phyloP scores from a whole-genome alignment of 2,888 invertebrate species.

The Andrena camellia region DNA sequence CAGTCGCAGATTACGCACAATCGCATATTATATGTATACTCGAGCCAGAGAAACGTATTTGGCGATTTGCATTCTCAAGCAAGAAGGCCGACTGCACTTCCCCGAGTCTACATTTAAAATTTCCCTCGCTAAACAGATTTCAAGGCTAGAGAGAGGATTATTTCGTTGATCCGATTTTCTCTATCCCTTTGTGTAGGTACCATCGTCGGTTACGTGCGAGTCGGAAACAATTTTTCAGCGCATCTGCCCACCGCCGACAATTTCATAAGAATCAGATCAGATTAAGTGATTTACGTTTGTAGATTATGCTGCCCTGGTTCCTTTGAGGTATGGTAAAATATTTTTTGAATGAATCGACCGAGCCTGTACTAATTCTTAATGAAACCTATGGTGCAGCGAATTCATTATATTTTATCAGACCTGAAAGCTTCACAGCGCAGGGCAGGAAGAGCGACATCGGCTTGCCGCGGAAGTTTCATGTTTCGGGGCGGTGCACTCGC shows the following conservation, averaged over 20 bases:
- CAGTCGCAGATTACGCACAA: constrained; percentile 40
- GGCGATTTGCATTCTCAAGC: constrained; percentile 39
- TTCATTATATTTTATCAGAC: constrained; percentile 28
- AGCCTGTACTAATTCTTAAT: background rate
- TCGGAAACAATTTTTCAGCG: constrained; percentile 24
- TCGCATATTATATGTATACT: background rate
- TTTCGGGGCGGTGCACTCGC: constrained; percentile 73
- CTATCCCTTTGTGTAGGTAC: constrained; percentile 32
- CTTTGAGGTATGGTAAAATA: background rate
- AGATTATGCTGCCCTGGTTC: background rate
- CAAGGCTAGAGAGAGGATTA: constrained; percentile 47
- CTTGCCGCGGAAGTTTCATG: constrained; percentile 80
- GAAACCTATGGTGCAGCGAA: background rate
- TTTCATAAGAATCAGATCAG: constrained; percentile 12
- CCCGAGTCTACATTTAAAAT: constrained; percentile 25
- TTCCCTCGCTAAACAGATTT: constrained; percentile 36
- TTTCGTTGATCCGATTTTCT: constrained; percentile 56
- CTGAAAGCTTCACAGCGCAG: constrained; percentile 8
- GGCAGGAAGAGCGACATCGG: constrained; percentile 72
- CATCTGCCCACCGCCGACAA: constrained; percentile 38
- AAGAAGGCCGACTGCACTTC: constrained; percentile 2
- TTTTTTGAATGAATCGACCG: background rate
- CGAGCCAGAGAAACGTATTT: constrained; percentile 30
- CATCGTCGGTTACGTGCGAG: constrained; percentile 22
- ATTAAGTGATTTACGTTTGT: background rate